phyloP scores from a whole-genome alignment of 2,888 invertebrate genomes.

The Cantharis rustica region DNA sequence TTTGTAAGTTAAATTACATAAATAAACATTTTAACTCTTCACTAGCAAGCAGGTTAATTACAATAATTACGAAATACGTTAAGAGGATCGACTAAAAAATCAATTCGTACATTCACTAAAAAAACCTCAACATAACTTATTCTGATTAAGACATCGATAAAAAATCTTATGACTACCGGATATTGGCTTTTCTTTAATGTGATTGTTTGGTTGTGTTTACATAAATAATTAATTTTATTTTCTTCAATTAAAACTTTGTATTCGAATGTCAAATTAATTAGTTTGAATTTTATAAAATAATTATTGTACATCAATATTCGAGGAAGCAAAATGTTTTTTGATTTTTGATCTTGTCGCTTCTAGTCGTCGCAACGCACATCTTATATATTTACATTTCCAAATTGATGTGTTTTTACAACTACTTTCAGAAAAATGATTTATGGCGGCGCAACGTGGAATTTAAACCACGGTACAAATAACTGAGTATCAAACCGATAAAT shows the following conservation, averaged over 20 bases:
- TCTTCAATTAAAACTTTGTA: background rate
- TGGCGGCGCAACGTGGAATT: background rate
- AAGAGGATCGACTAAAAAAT: background rate
- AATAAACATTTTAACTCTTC: conserved; percentile 1
- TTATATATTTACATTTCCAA: no score
- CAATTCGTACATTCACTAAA: background rate
- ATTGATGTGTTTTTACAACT: no score
- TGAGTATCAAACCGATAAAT: no score
- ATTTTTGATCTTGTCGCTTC: background rate
- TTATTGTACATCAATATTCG: background rate
- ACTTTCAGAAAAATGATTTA: background rate
- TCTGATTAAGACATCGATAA: background rate
- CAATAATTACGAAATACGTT: conserved; percentile 1
- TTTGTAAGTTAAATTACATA: conserved; percentile 4
- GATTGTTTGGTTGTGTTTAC: background rate
- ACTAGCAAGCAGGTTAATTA: background rate
- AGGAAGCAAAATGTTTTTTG: background rate
- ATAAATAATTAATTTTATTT: background rate
- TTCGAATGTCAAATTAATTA: background rate
- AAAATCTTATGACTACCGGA: background rate
- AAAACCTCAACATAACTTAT: background rate
- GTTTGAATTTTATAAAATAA: background rate
- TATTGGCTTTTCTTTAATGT: background rate
- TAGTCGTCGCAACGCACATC: no score
- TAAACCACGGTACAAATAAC: background rate